Evolutionary conservation across 2,113 vertebrate genomes (phyloP), one percentile per base, ranked within the genome.

Genomic region (Pimephales promelas): DNA sequence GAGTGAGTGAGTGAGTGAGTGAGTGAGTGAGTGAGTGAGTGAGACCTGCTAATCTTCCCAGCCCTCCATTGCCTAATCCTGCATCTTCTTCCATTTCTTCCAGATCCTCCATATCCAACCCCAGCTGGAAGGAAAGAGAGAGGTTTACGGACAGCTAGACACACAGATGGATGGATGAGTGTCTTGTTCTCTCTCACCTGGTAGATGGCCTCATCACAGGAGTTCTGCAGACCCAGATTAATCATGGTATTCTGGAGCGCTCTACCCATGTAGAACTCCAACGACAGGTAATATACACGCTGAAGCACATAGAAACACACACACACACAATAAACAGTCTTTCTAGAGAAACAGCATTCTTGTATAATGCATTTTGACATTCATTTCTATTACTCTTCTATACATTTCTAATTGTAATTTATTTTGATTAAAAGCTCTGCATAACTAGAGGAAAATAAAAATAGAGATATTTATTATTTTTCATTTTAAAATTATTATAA

Each of bases 51-150:
- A 99, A 95, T 81, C 98, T 93, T 22, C 98, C 98, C 10, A 99
- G 94, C 3, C 98, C 98, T 4, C 98, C 98, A 0, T 99, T 99
- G 31, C 98, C 98, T 10, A 99, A 95, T 0, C 98, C 98, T 0
- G 98, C 98, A 49, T 99, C 98, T 91, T 98, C 97, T 90, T 99
- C 98, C 36, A 99, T 95, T 86, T 99, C 98, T 91, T 99, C 97
- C 91, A 99, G 92, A 92, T 99, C 98, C 82, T 99, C 98, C 89
- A 99, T 98, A 88, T 99, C 97, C 94, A 99, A 86, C 26, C 98
- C 97, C 0, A 99, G 95, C 97, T 94, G 82, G n/a, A 74, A 70
- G 36, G 43, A 66, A 83, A 1, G 45, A 87, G 0, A 83, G 22
- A 81, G 54, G 45, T 20, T 57, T 66, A 71, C 28, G 45, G 8